Percentiles rank a stretch among this genome's conserved stretches.
These are phyloP conservation scores for Drosophila rufa DNA, from an alignment of 1,140 invertebrate genomes.

Conservation along the genomic window DNA sequence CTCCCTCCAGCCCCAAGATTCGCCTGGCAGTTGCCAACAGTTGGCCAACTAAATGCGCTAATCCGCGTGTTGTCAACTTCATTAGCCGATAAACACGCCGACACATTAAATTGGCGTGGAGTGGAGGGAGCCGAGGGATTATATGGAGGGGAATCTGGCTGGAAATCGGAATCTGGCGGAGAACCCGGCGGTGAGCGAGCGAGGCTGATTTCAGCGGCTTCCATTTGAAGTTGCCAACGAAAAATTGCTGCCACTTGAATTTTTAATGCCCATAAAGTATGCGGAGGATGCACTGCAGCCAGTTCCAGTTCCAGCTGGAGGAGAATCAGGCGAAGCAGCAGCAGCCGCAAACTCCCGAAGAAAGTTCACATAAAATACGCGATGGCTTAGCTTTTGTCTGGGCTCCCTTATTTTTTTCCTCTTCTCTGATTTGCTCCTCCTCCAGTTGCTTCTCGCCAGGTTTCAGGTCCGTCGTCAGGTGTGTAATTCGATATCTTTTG, in stretches of 20 bases:
- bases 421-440: not conserved
- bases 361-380: conserved; percentile 83
- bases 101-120: conserved; percentile 80
- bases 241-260: conserved; percentile 85
- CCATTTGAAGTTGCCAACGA: conserved; percentile 83
- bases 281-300: conserved; percentile 72
- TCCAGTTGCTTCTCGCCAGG: not conserved
- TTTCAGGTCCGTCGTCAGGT: conserved; percentile 72
- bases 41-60: conserved; percentile 84
- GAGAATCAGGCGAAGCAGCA: not conserved
- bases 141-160: conserved; percentile 33
- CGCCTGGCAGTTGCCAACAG: conserved; percentile 54
- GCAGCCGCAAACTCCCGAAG: conserved; percentile 61
- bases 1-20: not conserved
- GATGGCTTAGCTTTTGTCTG: conserved; percentile 78
- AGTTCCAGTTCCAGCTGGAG: conserved; percentile 20
- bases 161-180: conserved; percentile 6
- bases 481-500: conserved; percentile 85
- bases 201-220: conserved; percentile 59
- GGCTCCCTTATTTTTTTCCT: conserved; percentile 20
- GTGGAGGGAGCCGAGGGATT: conserved; percentile 5
- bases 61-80: conserved; percentile 85
- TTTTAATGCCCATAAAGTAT: conserved; percentile 85
- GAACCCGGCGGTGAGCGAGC: conserved; percentile 1
- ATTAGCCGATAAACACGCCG: conserved; percentile 85